Base-by-base conservation (phyloP, 2,797 vertebrate species). In the Limosa lapponica region DNA sequence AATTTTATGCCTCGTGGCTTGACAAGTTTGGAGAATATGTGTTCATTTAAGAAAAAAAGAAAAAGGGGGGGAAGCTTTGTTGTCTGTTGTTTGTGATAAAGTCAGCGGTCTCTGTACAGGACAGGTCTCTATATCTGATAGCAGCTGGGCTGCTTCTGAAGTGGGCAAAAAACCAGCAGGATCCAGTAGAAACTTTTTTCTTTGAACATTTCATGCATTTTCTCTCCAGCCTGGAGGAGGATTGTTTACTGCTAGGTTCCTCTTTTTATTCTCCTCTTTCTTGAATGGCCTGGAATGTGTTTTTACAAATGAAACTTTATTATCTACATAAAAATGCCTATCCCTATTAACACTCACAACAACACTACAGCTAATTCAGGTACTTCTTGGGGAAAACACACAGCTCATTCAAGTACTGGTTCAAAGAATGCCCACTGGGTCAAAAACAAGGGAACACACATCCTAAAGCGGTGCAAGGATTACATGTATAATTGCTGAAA, bases 241-340 rank as follows among this genome's bases (percentile, higher is more conserved):
- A 13, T 73, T 79, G 23, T 46, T 92, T 73, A 41, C 85, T 79
- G 51, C 46, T n/a, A 44, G 4, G 3, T 64, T 81, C 18, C 13
- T 93, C 22, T 55, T 49, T 86, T 32, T 46, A 41, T 28, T 62
- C 11, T 90, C 7, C 15, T 62, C 48, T 70, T 70, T 37, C 71
- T 27, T 37, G 5, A 41, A 28, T 2, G 54, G 14, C 4, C 16
- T 43, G 43, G 16, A 24, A 30, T 0, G 0, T 18, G 17, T 24
- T 37, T 58, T 66, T 64, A 18, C 36, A 87, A 37, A 46, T 55
- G 32, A 44, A 79, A 32, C 23, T 13, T 25, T 36, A 12, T n/a
- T 27, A 18, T 55, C 55, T 57, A n/a, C 13, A 10, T 27, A 39
- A 39, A 65, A 59, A 52, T 13, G 24, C 11, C 34, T 44, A 12